Evolutionary conservation across 1,140 invertebrate genomes (phyloP), one percentile per base, ranked within the genome.

Genomic region (Mactra quadrangularis): DNA sequence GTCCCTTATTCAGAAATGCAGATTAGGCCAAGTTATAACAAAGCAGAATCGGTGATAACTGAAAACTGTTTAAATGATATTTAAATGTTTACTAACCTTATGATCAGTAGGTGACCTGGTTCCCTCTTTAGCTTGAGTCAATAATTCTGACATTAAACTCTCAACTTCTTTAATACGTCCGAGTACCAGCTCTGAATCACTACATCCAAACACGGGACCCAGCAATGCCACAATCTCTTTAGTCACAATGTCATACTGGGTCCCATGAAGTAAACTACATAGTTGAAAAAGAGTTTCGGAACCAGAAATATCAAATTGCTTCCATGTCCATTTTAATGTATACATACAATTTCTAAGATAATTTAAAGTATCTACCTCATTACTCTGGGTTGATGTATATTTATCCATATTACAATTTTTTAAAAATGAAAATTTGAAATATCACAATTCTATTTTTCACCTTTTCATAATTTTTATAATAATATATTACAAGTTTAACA

Each of bases 231-330:
- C 57, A 19, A 85, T 70, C 33, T 86, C 82, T n/a, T 85, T 76
- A 27, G 72, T 81, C 27, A 89, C 66, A 47, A 70, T 60, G 50
- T 88, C 86, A 81, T 87, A 89, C 59, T 75, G 53, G 11, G 86
- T 87, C 17, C 81, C 86, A 50, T 85, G 76, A 50, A 90, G 55
- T 27, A 78, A 86, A 75, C 79, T 83, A 13, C 79, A 76, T 27
- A 91, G 78, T 13, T 87, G 82, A 35, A 90, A 83, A 3, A 87
- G 81, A 35, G 88, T 62, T 71, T 86, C 87, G 74, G 87, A 86
- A 53, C 90, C 88, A 66, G 87, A 87, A 72, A 85, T 87, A 82
- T 90, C 88, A 86, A 90, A 85, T 50, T 88, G 87, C 53, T 78
- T 86, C 81, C 88, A 83, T 79, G 72, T 25, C 52, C 13, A 59